These are phyloP conservation scores for Diacarnus erythraeanus DNA, from an alignment of 37 sponge, comb jelly and placozoan species.

Conservation along the genomic window DNA sequence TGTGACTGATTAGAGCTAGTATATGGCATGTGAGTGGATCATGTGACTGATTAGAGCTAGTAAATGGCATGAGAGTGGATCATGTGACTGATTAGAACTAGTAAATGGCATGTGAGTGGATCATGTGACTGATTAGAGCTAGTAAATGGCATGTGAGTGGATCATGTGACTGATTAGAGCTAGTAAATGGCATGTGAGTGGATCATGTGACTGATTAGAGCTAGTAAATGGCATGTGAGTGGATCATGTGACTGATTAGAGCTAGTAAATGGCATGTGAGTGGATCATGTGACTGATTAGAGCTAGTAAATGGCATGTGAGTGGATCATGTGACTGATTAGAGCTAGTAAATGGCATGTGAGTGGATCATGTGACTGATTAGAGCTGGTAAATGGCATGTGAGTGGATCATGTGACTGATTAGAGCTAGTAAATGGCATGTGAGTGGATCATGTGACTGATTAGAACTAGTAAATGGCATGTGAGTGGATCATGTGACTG, in stretches of 20 bases:
- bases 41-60: neutral
- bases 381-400: neutral
- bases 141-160: slow-evolving; percentile 12
- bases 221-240: neutral
- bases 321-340: neutral
- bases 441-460: neutral
- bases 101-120: neutral
- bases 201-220: neutral
- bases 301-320: neutral
- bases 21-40: slow-evolving; percentile 49
- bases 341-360: neutral
- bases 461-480: too few relatives aligned
- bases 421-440: slow-evolving; percentile 46
- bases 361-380: neutral
- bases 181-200: neutral
- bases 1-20: neutral
- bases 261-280: neutral
- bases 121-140: too few relatives aligned
- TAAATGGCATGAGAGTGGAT: slow-evolving; percentile 28
- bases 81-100: too few relatives aligned
- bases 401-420: neutral
- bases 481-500: too few relatives aligned
- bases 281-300: neutral
- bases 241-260: neutral
- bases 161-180: neutral